phyloP scores from a whole-genome alignment of 2,113 vertebrate genomes.

The Ranitomeya imitator region DNA sequence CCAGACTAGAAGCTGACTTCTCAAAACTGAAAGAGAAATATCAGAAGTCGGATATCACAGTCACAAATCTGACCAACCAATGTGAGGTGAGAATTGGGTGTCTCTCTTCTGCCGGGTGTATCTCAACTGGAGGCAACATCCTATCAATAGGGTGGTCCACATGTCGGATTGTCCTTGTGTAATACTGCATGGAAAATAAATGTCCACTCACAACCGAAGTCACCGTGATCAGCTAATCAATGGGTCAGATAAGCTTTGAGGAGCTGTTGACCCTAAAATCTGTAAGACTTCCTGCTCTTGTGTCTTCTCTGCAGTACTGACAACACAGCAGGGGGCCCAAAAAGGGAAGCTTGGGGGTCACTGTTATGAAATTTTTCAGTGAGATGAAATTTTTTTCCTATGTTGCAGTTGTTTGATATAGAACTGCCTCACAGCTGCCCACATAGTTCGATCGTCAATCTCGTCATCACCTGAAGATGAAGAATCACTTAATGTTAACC shows the following conservation, averaged over 20 bases:
- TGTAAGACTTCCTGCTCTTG: background rate
- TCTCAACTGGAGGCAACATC: no score
- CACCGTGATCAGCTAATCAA: background rate
- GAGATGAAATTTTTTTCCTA: no score
- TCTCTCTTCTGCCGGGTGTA: no score
- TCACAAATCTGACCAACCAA: conserved; percentile 94
- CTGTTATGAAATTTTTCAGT: no score
- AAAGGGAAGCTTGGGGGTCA: background rate
- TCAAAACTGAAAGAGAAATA: conserved; percentile 93
- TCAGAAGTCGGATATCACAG: conserved; percentile 95
- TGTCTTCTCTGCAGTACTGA: background rate
- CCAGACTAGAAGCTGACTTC: conserved; percentile 93
- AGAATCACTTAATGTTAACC: background rate
- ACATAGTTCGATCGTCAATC: background rate
- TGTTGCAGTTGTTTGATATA: no score
- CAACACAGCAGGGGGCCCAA: background rate
- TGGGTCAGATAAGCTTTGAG: background rate
- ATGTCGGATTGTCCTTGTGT: no score
- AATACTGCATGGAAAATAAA: no score
- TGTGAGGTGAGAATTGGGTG: conserved; percentile 81
- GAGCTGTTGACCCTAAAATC: background rate
- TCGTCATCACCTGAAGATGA: background rate
- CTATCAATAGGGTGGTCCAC: background rate
- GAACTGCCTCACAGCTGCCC: no score
- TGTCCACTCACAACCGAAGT: background rate